phyloP scores from a whole-genome alignment of 2,113 vertebrate species.

The Antennarius striatus region DNA sequence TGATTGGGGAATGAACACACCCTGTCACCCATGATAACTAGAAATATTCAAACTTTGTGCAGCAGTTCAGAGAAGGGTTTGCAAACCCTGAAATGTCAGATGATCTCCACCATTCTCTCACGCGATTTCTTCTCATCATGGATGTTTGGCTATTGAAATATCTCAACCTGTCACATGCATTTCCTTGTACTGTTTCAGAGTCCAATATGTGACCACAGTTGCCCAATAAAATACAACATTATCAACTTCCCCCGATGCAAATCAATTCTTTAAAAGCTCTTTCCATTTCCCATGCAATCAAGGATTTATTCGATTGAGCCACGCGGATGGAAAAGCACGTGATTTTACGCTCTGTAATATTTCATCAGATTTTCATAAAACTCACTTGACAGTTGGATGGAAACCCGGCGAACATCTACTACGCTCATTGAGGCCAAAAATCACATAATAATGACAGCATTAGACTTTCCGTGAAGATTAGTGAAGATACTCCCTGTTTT shows the following conservation, averaged over 20 bases:
- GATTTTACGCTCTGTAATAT: constrained; percentile 23
- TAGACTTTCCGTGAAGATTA: constrained; percentile 57
- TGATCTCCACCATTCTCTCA: background rate
- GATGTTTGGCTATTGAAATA: background rate
- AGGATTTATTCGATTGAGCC: constrained; percentile 21
- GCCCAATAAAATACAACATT: constrained; percentile 14
- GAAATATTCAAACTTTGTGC: background rate
- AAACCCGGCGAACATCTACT: constrained; percentile 29
- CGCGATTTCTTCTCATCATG: constrained; percentile 4
- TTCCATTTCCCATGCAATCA: constrained; percentile 12
- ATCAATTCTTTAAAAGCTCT: constrained; percentile 16
- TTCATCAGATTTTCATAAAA: constrained; percentile 13
- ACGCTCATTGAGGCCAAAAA: constrained; percentile 32
- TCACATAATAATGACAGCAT: constrained; percentile 34
- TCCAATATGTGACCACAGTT: background rate
- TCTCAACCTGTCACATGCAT: background rate
- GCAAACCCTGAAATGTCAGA: background rate
- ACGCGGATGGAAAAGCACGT: constrained; percentile 19
- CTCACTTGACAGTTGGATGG: constrained; percentile 17
- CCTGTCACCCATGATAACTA: constrained; percentile 32
- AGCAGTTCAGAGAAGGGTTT: background rate
- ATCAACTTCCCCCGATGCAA: constrained; percentile 1
- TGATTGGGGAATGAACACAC: constrained; percentile 48
- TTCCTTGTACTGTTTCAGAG: constrained; percentile 6
- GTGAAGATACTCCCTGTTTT: constrained; percentile 39